Base-by-base conservation (phyloP, 2,113 vertebrate genomes). In the Ophiodon elongatus region DNA sequence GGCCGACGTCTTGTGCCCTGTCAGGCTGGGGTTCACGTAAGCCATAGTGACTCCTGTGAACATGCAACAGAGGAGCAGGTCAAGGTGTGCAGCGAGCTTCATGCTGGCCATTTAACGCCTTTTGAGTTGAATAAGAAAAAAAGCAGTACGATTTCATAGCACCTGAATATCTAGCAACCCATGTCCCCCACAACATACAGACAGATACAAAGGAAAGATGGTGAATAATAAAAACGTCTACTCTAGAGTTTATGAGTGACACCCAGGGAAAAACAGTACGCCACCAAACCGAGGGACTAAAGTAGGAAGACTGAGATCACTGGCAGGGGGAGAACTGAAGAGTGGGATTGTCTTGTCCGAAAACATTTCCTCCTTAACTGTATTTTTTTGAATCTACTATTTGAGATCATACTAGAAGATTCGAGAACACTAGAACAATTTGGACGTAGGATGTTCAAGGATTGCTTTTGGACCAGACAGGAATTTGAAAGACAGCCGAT, bases 11-110 rank as follows among this genome's bases (percentile, higher is more conserved):
- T 99, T 99, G 94, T 99, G 98, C 67, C 97, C 96, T 0, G 97
- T 91, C 91, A 99, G 91, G 60, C 96, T 96, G 8, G 98, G 97
- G 85, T 96, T 97, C 74, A 99, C 97, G 1, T 98, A 99, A 11
- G 97, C 95, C 87, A 99, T 95, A 4, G 97, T 96, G 76, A 98
- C 97, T 10, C 97, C 98, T 99, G 89, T 9, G 56, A 41, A 84
- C 62, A 84, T 39, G 76, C 68, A 84, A 67, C 9, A 88, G 33
- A 89, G 70, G 8, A 2, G 67, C 47, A 19, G 63, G 47, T 89
- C 64, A 90, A 59, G 15, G 19, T 57, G 71, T 2, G 47, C 6
- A 45, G 39, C 37, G 15, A 11, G 69, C 14, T 33, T 45, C 21
- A 1, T 1, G n/a, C 1, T 8, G 39, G 14, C 13, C 14, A 2